Evolutionary conservation across 2,113 vertebrate genomes (phyloP).

Genomic region (Cyprinodon variegatus): DNA sequence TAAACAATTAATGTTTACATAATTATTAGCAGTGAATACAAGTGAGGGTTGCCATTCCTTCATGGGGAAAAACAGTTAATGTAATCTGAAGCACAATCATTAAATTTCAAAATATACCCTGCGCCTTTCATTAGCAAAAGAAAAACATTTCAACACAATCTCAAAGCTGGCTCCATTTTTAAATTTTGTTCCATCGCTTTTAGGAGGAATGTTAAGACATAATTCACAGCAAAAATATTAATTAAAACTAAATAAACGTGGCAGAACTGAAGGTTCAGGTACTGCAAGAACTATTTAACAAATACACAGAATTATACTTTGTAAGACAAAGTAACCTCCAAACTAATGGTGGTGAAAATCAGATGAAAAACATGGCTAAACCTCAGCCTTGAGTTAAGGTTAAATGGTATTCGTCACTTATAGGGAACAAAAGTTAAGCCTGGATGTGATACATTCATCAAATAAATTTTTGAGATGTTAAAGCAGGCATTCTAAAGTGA

Average conservation of each 20-base stretch:
- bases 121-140: neutral
- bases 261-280: neutral
- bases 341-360: neutral
- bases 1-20: slow-evolving; percentile 1
- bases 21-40: neutral
- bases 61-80: neutral
- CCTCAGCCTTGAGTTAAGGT: neutral
- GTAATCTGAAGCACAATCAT: slow-evolving; percentile 24
- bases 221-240: slow-evolving; percentile 6
- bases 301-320: neutral
- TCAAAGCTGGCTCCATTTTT: slow-evolving; percentile 22
- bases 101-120: neutral
- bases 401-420: neutral
- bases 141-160: slow-evolving; percentile 12
- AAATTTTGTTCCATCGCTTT: neutral
- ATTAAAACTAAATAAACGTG: neutral
- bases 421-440: slow-evolving; percentile 15
- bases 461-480: slow-evolving; percentile 33
- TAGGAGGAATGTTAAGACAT: slow-evolving; percentile 37
- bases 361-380: slow-evolving; percentile 12
- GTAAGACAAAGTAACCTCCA: neutral
- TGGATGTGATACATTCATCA: slow-evolving; percentile 46
- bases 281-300: neutral
- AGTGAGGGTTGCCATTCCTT: slow-evolving; percentile 12
- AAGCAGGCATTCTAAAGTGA: slow-evolving; percentile 32